Conservation (phyloP, 2,113 vertebrate species). For the Engystomops pustulosus region DNA sequence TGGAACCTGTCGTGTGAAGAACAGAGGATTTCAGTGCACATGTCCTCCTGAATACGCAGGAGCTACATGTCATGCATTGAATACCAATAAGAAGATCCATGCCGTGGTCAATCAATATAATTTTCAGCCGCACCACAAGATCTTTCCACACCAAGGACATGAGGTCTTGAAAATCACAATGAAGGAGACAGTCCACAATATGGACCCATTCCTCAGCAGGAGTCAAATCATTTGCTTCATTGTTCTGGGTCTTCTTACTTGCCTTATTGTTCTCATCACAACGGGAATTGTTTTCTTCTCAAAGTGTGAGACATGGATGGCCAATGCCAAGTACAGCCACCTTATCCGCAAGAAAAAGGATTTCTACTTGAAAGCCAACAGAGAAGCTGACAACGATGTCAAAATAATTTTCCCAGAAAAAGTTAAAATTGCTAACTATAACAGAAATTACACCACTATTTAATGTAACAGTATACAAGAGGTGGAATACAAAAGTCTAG, state of each 20-base stretch:
- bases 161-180: conserved; percentile 88
- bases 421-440: conserved; percentile 83
- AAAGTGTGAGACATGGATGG: conserved; percentile 90
- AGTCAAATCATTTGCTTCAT: conserved; percentile 92
- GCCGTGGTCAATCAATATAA: conserved; percentile 74
- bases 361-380: conserved; percentile 77
- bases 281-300: conserved; percentile 88
- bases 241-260: conserved; percentile 89
- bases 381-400: conserved; percentile 82
- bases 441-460: conserved; percentile 81
- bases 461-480: conserved; percentile 63
- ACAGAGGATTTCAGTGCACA: conserved; percentile 77
- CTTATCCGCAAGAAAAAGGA: conserved; percentile 85
- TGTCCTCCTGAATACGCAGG: conserved; percentile 82
- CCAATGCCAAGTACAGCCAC: conserved; percentile 85
- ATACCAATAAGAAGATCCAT: conserved; percentile 67
- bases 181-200: conserved; percentile 83
- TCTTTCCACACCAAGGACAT: conserved; percentile 76
- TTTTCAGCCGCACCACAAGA: conserved; percentile 76
- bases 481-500: neutral
- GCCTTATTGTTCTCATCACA: conserved; percentile 88
- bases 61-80: conserved; percentile 73
- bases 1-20: conserved; percentile 77
- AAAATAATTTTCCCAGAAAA: conserved; percentile 93
- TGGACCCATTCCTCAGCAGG: conserved; percentile 80